A percentile compares a stretch with the other conserved stretches of the same genome.
These are phyloP conservation scores for Rhombomys opimus DNA, from an alignment of 2,113 vertebrate genomes.

Conservation along the genomic window DNA sequence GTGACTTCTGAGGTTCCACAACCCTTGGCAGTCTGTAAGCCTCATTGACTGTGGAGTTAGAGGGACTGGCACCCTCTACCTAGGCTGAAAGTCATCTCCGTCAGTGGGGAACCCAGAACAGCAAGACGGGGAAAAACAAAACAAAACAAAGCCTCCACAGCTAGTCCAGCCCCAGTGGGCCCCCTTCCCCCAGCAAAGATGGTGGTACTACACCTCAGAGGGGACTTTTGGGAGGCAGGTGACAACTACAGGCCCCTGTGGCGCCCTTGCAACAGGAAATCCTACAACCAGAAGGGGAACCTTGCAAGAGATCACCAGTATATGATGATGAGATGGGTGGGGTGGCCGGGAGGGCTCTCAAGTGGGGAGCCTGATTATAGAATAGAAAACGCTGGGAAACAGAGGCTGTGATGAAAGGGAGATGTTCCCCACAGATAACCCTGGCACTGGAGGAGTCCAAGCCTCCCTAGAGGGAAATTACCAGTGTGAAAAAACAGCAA, in stretches of 20 bases:
- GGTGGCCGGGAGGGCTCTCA: neutral
- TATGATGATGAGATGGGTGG: neutral
- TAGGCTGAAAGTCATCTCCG: neutral
- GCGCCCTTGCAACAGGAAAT: neutral
- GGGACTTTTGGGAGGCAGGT: neutral
- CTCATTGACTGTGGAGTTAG: neutral
- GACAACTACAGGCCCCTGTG: neutral
- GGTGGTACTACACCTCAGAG: neutral
- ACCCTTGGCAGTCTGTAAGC: accelerated
- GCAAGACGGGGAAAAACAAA: neutral
- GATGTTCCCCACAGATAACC: neutral
- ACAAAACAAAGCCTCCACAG: neutral
- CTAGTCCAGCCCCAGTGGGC: no score
- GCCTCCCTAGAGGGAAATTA: neutral
- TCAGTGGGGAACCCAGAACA: neutral
- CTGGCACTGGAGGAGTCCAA: accelerated
- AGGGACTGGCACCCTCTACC: neutral
- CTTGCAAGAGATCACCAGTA: neutral
- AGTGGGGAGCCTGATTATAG: neutral
- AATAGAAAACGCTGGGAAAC: neutral
- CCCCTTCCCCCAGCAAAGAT: neutral
- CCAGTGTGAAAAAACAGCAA: neutral
- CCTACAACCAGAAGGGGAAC: neutral
- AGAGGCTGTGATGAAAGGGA: neutral
- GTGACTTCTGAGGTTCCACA: neutral